Base-by-base conservation (phyloP, 2,113 vertebrate genomes). In the Amphiprion ocellaris region DNA sequence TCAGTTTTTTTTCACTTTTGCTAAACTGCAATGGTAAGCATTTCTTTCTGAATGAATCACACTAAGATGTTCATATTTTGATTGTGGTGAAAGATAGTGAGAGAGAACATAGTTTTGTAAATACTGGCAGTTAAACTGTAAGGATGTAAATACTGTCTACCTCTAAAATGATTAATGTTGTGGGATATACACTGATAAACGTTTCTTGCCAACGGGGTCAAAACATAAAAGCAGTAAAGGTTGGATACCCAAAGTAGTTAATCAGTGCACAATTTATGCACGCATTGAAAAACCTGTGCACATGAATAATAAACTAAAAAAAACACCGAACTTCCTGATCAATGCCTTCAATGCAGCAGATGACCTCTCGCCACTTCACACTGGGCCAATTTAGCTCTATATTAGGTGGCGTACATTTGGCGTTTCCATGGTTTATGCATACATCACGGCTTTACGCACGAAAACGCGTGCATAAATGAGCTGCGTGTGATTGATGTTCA, bases 401-500 rank as follows among this genome's bases (percentile, higher is more conserved):
- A 79, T 84, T 71, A 10, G 7, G 2, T 37, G 76, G 58, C 37
- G 69, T 44, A 23, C 82, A 56, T 74, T 84, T 69, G 61, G 52
- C 46, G 61, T 90, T 62, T 77, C 71, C 41, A 59, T 81, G 63
- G 74, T 69, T 77, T 52, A 66, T 4, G 60, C 79, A 77, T 70
- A 65, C 41, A 88, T 87, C 67, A 83, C 28, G 47, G 47, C 49
- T 73, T 63, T 58, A 61, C n/a, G 19, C 59, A 83, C 4, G 33
- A 56, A 81, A 75, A 79, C 71, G 17, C 60, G 46, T 44, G 76
- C 55, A 49, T 87, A 78, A 86, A 84, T 71, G 68, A 65, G 24
- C 60, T 39, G n/a, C 44, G 4, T 55, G 54, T 90, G 90, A 91
- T 90, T 84, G 88, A 91, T 91, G 81, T 78, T 66, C 78, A 79